A percentile compares a stretch with the other conserved stretches of the same genome.
Evolutionary conservation across 2,888 invertebrate species (phyloP).

Genomic region (Bombylius major): DNA sequence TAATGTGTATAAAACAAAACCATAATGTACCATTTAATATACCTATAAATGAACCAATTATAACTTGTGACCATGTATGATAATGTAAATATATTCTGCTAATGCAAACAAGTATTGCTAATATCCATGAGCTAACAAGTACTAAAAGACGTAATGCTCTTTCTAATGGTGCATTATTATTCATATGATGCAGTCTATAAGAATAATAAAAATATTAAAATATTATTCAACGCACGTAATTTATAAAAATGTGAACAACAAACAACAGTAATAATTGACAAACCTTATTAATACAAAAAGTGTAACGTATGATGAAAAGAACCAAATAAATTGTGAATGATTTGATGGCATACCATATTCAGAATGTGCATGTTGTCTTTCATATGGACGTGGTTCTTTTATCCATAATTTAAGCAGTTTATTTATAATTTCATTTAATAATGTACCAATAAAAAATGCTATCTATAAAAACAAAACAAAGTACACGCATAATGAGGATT

Average conservation of each 20-base stretch:
- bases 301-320: slow-evolving; percentile 71
- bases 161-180: slow-evolving; percentile 64
- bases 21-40: slow-evolving; percentile 60
- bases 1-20: slow-evolving; percentile 67
- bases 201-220: neutral
- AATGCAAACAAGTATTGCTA: slow-evolving; percentile 49
- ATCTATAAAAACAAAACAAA: slow-evolving; percentile 47
- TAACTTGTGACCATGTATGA: slow-evolving; percentile 69
- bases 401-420: slow-evolving; percentile 69
- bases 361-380: slow-evolving; percentile 50
- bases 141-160: slow-evolving; percentile 58
- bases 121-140: slow-evolving; percentile 45
- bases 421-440: slow-evolving; percentile 67
- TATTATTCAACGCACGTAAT: too few relatives aligned
- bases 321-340: slow-evolving; percentile 86
- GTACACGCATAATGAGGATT: slow-evolving; percentile 10
- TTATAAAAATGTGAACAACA: neutral
- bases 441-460: slow-evolving; percentile 65
- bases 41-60: slow-evolving; percentile 66
- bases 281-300: slow-evolving; percentile 80
- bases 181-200: slow-evolving; percentile 68
- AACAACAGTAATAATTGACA: neutral
- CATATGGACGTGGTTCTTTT: slow-evolving; percentile 65
- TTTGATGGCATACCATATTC: slow-evolving; percentile 88
- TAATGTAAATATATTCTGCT: slow-evolving; percentile 77